A percentile compares a stretch with the other conserved stretches of the same genome.
Conservation (phyloP, 2,113 vertebrate genomes). For the Gambusia holbrooki region DNA sequence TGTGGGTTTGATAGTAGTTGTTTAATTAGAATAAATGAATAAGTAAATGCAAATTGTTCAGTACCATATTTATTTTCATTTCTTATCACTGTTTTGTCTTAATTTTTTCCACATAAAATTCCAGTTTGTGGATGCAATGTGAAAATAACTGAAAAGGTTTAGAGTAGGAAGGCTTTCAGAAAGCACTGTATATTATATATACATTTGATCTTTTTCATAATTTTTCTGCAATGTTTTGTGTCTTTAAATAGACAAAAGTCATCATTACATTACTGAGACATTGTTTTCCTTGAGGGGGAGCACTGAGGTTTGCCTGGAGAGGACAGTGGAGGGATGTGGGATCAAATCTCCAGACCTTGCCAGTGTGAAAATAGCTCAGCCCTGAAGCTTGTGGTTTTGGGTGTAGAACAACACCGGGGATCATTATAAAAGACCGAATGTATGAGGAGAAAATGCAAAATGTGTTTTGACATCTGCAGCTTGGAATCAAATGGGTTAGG, state of each 20-base stretch:
- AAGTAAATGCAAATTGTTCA: too few relatives aligned
- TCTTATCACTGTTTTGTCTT: not conserved
- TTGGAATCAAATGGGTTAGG: constrained; percentile 55
- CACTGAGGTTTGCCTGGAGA: constrained; percentile 71
- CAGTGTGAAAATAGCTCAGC: constrained; percentile 81
- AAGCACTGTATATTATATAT: not conserved
- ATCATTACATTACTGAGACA: constrained; percentile 66
- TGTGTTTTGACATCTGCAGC: constrained; percentile 70
- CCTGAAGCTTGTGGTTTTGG: constrained; percentile 70
- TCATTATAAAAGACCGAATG: constrained; percentile 69
- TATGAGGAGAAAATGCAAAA: constrained; percentile 60
- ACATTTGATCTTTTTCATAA: constrained; percentile 13
- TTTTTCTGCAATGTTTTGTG: constrained; percentile 25
- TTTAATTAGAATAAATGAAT: too few relatives aligned
- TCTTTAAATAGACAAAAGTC: constrained; percentile 70
- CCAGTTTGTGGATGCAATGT: not conserved
- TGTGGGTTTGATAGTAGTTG: too few relatives aligned
- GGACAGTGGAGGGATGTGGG: constrained; percentile 79
- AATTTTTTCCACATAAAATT: not conserved
- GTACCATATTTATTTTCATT: too few relatives aligned
- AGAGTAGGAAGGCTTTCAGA: not conserved
- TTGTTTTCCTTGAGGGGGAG: constrained; percentile 74
- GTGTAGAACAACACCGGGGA: constrained; percentile 72
- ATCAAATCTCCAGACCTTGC: constrained; percentile 70
- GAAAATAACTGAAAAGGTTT: not conserved